phyloP scores from a whole-genome alignment of 1,140 invertebrate species.

The Hormaphis cornu region DNA sequence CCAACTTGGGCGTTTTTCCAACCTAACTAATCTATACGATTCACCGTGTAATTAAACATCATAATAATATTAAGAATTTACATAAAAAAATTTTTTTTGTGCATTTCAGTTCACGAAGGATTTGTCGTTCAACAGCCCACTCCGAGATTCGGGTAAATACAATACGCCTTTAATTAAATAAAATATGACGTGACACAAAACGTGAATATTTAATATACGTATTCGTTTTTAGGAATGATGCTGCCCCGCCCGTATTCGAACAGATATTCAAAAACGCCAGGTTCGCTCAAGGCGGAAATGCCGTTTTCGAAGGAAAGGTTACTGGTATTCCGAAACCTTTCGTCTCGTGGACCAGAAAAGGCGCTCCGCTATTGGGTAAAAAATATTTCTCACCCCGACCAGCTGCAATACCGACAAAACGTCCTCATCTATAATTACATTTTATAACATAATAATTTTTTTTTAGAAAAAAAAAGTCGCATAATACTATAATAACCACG shows the following conservation, averaged over 20 bases:
- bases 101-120: conserved; percentile 16
- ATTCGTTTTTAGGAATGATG: conserved; percentile 11
- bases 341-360: conserved; percentile 89
- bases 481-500: not conserved
- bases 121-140: conserved; percentile 11
- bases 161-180: not conserved
- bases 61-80: not conserved
- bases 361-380: conserved; percentile 59
- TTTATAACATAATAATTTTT: too few species aligned
- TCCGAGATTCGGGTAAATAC: conserved; percentile 20
- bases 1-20: too few species aligned
- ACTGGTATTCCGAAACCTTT: conserved; percentile 85
- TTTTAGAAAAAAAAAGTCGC: too few species aligned
- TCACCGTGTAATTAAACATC: too few species aligned
- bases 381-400: conserved; percentile 14
- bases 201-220: not conserved
- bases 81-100: not conserved
- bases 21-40: too few species aligned
- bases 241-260: conserved; percentile 74
- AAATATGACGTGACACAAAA: not conserved
- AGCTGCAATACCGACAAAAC: too few species aligned
- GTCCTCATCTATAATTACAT: too few species aligned
- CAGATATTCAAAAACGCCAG: conserved; percentile 86
- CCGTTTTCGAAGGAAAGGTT: conserved; percentile 82
- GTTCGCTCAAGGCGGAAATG: conserved; percentile 86